A percentile compares a stretch with the other conserved stretches of the same genome.
These are phyloP conservation scores for Berghia stephanieae DNA, from an alignment of 1,140 invertebrate species.

Conservation along the genomic window DNA sequence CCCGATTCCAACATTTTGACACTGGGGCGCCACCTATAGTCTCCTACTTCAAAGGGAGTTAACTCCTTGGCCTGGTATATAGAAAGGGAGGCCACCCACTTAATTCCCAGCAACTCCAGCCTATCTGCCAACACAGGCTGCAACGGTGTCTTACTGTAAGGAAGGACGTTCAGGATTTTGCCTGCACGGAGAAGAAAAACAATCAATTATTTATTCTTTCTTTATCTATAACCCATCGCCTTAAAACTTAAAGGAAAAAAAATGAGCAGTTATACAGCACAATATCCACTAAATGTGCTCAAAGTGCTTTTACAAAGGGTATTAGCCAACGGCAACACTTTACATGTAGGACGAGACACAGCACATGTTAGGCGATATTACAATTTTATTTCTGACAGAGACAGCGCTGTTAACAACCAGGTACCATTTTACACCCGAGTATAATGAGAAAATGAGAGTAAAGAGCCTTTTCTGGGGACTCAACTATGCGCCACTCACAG, in stretches of 20 bases:
- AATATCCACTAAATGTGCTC: too few species aligned
- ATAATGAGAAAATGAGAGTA: too few species aligned
- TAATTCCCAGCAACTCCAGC: conserved; percentile 61
- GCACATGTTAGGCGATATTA: too few species aligned
- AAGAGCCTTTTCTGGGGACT: too few species aligned
- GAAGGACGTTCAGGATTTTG: conserved; percentile 49
- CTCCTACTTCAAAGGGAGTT: conserved; percentile 61
- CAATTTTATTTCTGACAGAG: too few species aligned
- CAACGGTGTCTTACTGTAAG: conserved; percentile 49
- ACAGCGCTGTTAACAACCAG: too few species aligned
- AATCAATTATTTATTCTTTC: conserved; percentile 4
- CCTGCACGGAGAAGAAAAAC: conserved; percentile 38
- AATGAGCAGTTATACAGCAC: too few species aligned
- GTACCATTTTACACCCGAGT: too few species aligned
- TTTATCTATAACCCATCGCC: neutral
- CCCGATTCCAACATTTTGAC: conserved; percentile 55
- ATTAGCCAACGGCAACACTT: too few species aligned
- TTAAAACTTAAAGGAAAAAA: neutral
- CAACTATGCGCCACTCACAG: too few species aligned
- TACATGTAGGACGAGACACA: too few species aligned
- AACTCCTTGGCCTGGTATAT: conserved; percentile 58
- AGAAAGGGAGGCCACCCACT: conserved; percentile 57
- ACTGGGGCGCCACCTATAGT: conserved; percentile 55
- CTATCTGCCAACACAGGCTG: conserved; percentile 43
- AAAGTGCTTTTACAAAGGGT: too few species aligned